Conservation (phyloP, 2,888 invertebrate genomes). For the Thereva unica region DNA sequence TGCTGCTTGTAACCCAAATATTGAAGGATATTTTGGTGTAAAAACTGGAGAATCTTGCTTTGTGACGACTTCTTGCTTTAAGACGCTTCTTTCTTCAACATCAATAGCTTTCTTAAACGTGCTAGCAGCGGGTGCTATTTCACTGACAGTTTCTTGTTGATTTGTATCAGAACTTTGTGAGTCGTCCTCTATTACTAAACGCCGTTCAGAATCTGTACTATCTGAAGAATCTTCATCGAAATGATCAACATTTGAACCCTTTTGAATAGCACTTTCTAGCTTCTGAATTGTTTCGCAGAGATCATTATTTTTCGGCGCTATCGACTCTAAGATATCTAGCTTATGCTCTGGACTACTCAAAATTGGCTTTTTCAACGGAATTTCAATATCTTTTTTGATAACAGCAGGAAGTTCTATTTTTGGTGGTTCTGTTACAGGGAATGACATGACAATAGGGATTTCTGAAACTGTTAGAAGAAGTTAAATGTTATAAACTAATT, state of each 20-base stretch:
- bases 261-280: constrained; percentile 56
- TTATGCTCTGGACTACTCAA: constrained; percentile 54
- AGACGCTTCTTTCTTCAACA: background rate
- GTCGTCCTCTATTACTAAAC: constrained; percentile 64
- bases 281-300: constrained; percentile 68
- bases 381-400: constrained; percentile 46
- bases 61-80: constrained; percentile 5
- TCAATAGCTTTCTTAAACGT: constrained; percentile 3
- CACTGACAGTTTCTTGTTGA: background rate
- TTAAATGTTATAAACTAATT: background rate
- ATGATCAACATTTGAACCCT: constrained; percentile 45
- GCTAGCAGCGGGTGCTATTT: background rate
- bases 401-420: constrained; percentile 48
- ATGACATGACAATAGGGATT: constrained; percentile 10
- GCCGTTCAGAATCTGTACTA: constrained; percentile 67
- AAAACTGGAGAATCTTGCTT: constrained; percentile 9
- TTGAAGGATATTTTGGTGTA: constrained; percentile 34
- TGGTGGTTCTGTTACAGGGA: constrained; percentile 47
- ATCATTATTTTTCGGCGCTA: constrained; percentile 62
- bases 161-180: constrained; percentile 52
- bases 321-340: constrained; percentile 54
- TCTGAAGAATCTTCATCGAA: constrained; percentile 66
- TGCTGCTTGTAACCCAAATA: constrained; percentile 45
- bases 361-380: constrained; percentile 46
- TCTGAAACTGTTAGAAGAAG: background rate